Percentiles rank a stretch among this genome's conserved stretches.
Evolutionary conservation across 2,888 invertebrate genomes (phyloP).

Genomic region (Cecidostiba fungosa): DNA sequence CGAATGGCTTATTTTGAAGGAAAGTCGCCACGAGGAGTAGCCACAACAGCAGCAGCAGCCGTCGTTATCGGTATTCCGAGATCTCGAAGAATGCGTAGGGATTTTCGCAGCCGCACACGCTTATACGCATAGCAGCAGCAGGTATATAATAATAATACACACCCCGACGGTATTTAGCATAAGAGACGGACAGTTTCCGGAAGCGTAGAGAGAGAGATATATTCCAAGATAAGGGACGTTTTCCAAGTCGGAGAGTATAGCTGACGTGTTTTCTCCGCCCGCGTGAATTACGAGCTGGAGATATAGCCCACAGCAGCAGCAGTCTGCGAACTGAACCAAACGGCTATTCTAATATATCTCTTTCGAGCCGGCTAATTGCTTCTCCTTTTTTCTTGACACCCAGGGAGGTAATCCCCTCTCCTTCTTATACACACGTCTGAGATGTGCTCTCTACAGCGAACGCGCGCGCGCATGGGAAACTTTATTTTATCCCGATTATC

Average conservation of each 20-base stretch:
- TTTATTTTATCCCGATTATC: slow-evolving; percentile 65
- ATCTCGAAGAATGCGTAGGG: slow-evolving; percentile 33
- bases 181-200: slow-evolving; percentile 78
- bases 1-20: slow-evolving; percentile 62
- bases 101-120: slow-evolving; percentile 58
- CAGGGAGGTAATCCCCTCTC: slow-evolving; percentile 63
- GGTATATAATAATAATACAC: background rate
- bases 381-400: slow-evolving; percentile 65
- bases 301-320: slow-evolving; percentile 10
- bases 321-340: slow-evolving; percentile 45
- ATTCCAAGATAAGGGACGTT: slow-evolving; percentile 68
- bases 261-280: slow-evolving; percentile 68
- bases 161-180: background rate
- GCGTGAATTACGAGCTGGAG: slow-evolving; percentile 71
- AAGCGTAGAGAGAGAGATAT: slow-evolving; percentile 77
- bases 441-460: no score
- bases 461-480: slow-evolving; percentile 59
- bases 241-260: slow-evolving; percentile 24
- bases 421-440: slow-evolving; percentile 10
- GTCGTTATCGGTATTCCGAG: slow-evolving; percentile 1
- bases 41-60: slow-evolving; percentile 33
- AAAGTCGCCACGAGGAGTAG: slow-evolving; percentile 59
- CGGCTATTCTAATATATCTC: slow-evolving; percentile 73
- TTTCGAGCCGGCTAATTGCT: slow-evolving; percentile 64
- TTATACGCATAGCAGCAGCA: background rate